phyloP scores from a whole-genome alignment of 37 sponge, comb jelly and placozoan species.

The Diacarnus erythraeanus region DNA sequence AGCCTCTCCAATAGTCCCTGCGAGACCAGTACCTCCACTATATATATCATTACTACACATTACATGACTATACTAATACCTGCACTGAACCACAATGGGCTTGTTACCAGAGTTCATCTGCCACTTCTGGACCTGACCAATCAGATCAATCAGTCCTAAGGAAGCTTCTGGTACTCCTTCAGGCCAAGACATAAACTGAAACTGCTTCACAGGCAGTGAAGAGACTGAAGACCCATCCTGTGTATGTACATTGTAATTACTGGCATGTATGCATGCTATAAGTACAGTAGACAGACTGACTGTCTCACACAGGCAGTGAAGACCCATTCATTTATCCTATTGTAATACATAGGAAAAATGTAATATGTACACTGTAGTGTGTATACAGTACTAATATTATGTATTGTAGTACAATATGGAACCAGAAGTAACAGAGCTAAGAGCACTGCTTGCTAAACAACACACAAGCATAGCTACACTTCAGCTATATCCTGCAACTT shows the following conservation, averaged over 20 bases:
- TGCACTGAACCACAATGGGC: constrained; percentile 85
- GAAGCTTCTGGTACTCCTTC: constrained; percentile 61
- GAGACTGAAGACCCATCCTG: constrained; percentile 36
- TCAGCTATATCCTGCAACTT: too few species aligned
- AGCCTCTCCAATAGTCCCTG: constrained; percentile 90
- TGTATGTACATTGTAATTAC: too few species aligned
- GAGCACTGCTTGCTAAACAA: too few species aligned
- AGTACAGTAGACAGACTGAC: background rate
- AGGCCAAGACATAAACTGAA: constrained; percentile 91
- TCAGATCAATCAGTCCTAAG: constrained; percentile 76
- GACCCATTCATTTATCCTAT: too few species aligned
- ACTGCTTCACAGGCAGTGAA: constrained; percentile 68
- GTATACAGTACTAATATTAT: too few species aligned
- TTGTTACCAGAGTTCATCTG: constrained; percentile 72
- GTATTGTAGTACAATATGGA: too few species aligned
- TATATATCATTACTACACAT: too few species aligned
- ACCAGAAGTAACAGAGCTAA: too few species aligned
- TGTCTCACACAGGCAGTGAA: too few species aligned
- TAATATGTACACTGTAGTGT: too few species aligned
- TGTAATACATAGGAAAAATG: background rate
- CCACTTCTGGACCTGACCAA: constrained; percentile 89
- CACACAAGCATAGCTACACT: too few species aligned
- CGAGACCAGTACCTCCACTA: constrained; percentile 77
- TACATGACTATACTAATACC: too few species aligned
- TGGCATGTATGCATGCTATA: background rate